Evolutionary conservation across 2,888 invertebrate species (phyloP), one percentile per base, ranked within the genome.

Genomic region (Luperina testacea): DNA sequence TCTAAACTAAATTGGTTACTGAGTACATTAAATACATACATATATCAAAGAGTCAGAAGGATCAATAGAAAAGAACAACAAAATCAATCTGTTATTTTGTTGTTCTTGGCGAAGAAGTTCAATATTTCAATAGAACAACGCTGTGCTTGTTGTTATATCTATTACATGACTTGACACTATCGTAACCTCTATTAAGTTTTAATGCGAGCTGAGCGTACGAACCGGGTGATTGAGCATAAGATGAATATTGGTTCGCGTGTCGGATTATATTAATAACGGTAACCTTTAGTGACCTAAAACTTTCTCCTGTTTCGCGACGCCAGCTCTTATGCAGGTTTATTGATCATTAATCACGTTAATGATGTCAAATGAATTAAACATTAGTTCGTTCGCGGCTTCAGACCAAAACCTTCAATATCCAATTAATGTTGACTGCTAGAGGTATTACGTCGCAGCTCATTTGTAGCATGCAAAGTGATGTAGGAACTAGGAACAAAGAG

Each of bases 251-350:
- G 91, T 91, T 92, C 82, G 90, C 90, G 91, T 92, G 91, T 90
- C 90, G 83, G 87, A 90, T 87, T 91, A 91, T 91, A 92, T 92
- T 92, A 91, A 92, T 93, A 91, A 89, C 86, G 83, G 82, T 90
- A 91, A 92, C 91, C 91, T 89, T 81, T 75, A 82, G 81, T 89
- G 90, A 91, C 91, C 91, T 84, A 84, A 85, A 88, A 90, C 92
- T 94, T 93, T 94, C 94, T 91, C 91, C 87, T 89, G 86, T 87
- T 91, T 90, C 77, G 87, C 89, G 90, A 86, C 85, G 89, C 88
- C 80, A 81, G 86, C 86, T 87, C 74, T 63, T 61, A 59, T 80
- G 87, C 90, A 87, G 81, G 84, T 83, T 84, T 80, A 82, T 80
- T 77, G 81, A 77, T 81, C 90, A 92, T 93, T 91, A 91, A 93